Conservation (phyloP, 2,888 invertebrate species). For the Noctua comes region DNA sequence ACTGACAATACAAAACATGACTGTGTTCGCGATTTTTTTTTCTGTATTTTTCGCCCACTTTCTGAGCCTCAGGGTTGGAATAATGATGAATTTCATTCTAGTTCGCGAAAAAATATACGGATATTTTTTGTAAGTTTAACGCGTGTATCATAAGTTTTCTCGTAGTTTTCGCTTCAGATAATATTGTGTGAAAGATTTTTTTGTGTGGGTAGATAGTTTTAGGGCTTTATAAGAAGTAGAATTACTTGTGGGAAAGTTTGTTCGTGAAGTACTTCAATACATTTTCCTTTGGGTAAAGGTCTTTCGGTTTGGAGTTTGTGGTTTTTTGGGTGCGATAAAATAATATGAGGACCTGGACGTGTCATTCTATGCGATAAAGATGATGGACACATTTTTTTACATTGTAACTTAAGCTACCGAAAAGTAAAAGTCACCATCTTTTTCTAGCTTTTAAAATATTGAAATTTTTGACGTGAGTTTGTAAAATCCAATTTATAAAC, state of each 20-base stretch:
- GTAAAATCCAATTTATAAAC: too few relatives aligned
- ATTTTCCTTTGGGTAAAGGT: constrained; percentile 3
- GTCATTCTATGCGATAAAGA: neutral
- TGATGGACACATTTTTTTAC: neutral
- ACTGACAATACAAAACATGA: constrained; percentile 67
- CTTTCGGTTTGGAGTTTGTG: constrained; percentile 14
- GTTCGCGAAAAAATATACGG: constrained; percentile 45
- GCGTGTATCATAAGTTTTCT: constrained; percentile 52
- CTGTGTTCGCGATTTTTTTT: constrained; percentile 59
- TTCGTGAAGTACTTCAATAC: constrained; percentile 4
- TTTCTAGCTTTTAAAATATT: too few relatives aligned
- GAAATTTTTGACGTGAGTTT: too few relatives aligned
- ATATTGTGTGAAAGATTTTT: constrained; percentile 28
- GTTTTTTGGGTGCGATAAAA: neutral
- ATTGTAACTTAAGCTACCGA: too few relatives aligned
- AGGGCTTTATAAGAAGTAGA: constrained; percentile 21
- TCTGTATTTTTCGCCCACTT: constrained; percentile 61
- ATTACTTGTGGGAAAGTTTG: constrained; percentile 35
- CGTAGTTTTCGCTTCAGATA: constrained; percentile 34
- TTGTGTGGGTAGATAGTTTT: constrained; percentile 32
- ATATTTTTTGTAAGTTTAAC: constrained; percentile 61
- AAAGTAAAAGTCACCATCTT: too few relatives aligned
- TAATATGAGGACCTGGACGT: neutral
- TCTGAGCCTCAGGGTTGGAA: constrained; percentile 58
- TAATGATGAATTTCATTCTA: constrained; percentile 67